These are phyloP conservation scores for Idris sp. DNA, from an alignment of 1,140 invertebrate species.

Conservation along the genomic window DNA sequence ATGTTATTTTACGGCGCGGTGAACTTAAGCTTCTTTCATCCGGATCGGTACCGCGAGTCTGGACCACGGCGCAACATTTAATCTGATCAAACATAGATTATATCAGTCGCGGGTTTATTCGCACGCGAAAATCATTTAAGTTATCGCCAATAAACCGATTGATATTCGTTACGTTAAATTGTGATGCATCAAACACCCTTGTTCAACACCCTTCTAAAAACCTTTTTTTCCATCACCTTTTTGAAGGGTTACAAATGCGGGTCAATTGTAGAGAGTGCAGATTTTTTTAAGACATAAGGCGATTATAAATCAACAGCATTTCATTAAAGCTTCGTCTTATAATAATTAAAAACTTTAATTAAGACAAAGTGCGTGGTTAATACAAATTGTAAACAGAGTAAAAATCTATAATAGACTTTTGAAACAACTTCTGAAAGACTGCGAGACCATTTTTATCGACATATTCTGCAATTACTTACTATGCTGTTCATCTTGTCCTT, in stretches of 20 bases:
- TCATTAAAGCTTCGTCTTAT: neutral
- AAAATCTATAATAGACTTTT: too few relatives aligned
- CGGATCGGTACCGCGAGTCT: constrained; percentile 67
- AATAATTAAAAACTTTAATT: constrained; percentile 31
- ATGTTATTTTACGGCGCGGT: constrained; percentile 78
- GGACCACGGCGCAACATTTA: constrained; percentile 72
- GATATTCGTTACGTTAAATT: constrained; percentile 43
- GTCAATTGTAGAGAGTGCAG: constrained; percentile 15
- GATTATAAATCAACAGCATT: constrained; percentile 7
- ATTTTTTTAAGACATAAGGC: constrained; percentile 25
- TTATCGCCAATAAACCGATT: constrained; percentile 41
- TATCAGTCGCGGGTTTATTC: constrained; percentile 63
- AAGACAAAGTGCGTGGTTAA: constrained; percentile 7
- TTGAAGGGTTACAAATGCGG: constrained; percentile 18
- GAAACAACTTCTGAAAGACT: too few relatives aligned
- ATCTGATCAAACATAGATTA: constrained; percentile 79
- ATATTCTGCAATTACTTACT: constrained; percentile 1
- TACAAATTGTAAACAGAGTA: too few relatives aligned
- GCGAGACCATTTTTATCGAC: neutral
- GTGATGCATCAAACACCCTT: constrained; percentile 32
- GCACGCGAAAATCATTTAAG: constrained; percentile 56
- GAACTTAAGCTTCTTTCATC: constrained; percentile 78
- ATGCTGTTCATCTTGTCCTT: constrained; percentile 14
- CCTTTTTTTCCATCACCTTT: constrained; percentile 37
- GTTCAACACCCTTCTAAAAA: constrained; percentile 21